A percentile compares a stretch with the other conserved stretches of the same genome.
These are phyloP conservation scores for Myripristis jacobus DNA, from an alignment of 2,797 vertebrate genomes.

Conservation along the genomic window DNA sequence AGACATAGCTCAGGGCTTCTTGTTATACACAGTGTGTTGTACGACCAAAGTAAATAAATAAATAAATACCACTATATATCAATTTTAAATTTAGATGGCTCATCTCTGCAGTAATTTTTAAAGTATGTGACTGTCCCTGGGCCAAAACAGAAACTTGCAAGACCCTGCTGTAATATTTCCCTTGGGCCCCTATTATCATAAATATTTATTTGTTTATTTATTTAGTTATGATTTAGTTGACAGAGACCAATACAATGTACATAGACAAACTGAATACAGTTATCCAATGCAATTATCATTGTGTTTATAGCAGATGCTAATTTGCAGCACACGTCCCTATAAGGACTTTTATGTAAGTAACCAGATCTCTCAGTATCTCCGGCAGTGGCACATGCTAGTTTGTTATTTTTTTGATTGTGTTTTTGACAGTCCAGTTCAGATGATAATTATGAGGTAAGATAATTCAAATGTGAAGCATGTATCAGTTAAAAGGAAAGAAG, in stretches of 20 bases:
- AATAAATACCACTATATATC: too few relatives aligned
- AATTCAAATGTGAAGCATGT: background rate
- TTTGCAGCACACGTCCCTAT: too few relatives aligned
- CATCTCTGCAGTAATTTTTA: background rate
- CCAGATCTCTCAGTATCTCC: background rate
- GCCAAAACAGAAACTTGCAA: background rate
- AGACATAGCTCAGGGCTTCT: conserved; percentile 34
- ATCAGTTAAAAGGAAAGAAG: conserved; percentile 16
- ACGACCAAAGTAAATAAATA: too few relatives aligned
- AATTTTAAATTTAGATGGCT: background rate
- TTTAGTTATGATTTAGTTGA: too few relatives aligned
- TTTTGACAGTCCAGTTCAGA: background rate
- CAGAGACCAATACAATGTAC: too few relatives aligned
- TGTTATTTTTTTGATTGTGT: too few relatives aligned
- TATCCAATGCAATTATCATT: too few relatives aligned
- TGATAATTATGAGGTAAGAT: background rate
- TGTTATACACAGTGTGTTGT: too few relatives aligned
- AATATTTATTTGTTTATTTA: too few relatives aligned
- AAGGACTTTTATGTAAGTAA: background rate
- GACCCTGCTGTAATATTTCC: background rate
- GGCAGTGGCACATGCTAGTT: background rate
- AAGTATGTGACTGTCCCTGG: background rate
- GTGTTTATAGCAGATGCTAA: too few relatives aligned
- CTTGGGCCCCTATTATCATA: too few relatives aligned
- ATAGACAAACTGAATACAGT: too few relatives aligned